Conservation (phyloP, 2,797 vertebrate species). For the Acanthornis magna region DNA sequence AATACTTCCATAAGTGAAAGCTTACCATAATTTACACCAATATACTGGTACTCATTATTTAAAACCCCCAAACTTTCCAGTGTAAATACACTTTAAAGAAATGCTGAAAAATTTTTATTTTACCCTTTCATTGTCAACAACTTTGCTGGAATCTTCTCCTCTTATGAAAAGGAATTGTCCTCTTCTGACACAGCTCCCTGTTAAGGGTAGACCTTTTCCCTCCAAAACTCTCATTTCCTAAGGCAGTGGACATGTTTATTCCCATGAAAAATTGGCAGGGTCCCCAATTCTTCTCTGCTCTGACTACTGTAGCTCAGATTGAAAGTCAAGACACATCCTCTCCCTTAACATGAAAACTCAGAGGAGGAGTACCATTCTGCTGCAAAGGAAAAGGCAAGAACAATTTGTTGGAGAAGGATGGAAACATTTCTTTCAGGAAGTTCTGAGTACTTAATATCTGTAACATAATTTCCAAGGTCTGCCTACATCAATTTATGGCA, state of each 20-base stretch:
- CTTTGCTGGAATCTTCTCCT: not conserved
- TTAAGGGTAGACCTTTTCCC: not conserved
- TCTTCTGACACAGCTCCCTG: not conserved
- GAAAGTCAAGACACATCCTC: not conserved
- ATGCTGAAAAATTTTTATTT: not conserved
- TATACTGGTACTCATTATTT: not conserved
- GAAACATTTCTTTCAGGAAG: not conserved
- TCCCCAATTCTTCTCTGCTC: not conserved
- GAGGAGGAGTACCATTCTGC: not conserved
- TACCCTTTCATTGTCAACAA: not conserved
- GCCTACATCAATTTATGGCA: not conserved
- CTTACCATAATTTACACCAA: not conserved
- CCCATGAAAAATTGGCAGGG: not conserved
- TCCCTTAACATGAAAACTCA: not conserved
- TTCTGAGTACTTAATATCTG: not conserved
- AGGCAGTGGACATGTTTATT: not conserved
- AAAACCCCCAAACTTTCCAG: not conserved
- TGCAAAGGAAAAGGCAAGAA: not conserved
- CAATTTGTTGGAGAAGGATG: not conserved
- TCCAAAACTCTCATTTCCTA: not conserved
- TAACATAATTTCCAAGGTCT: not conserved
- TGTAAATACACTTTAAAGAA: not conserved
- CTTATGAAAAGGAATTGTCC: not conserved
- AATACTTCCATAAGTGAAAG: not conserved
- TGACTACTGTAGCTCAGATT: not conserved